phyloP scores from a whole-genome alignment of 1,140 invertebrate species.

The Eufriesea mexicana region DNA sequence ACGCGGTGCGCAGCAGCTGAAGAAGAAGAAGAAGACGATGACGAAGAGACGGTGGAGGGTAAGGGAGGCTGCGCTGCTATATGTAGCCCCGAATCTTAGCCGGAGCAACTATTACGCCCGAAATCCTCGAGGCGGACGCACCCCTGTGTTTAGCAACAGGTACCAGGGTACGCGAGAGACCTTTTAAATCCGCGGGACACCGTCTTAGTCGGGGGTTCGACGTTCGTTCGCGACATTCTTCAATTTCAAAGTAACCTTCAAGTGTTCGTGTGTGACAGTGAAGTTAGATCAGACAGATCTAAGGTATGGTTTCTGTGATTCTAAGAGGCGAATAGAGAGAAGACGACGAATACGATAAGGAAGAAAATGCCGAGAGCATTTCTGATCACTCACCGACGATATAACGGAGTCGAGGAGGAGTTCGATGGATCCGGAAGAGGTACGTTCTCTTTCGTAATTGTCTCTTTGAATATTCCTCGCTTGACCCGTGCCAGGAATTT shows the following conservation, averaged over 20 bases:
- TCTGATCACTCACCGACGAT: constrained; percentile 83
- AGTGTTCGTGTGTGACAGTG: constrained; percentile 59
- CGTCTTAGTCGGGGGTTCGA: neutral
- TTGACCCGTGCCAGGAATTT: constrained; percentile 16
- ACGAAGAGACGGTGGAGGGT: constrained; percentile 66
- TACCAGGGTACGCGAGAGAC: constrained; percentile 7
- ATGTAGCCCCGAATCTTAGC: constrained; percentile 81
- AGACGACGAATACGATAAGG: constrained; percentile 12
- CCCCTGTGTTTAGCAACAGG: constrained; percentile 51
- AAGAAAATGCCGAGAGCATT: constrained; percentile 83
- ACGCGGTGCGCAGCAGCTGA: constrained; percentile 50
- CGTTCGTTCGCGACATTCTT: neutral
- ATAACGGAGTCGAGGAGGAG: constrained; percentile 80
- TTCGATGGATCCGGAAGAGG: constrained; percentile 77
- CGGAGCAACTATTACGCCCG: constrained; percentile 80
- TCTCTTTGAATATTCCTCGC: neutral
- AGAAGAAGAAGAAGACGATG: constrained; percentile 61
- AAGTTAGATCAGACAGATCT: constrained; percentile 21
- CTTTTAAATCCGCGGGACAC: neutral
- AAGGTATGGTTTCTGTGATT: constrained; percentile 55
- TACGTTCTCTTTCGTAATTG: constrained; percentile 59
- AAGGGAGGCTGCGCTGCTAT: constrained; percentile 79
- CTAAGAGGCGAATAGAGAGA: neutral
- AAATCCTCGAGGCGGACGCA: constrained; percentile 75
- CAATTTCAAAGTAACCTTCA: neutral